Evolutionary conservation across 1,140 invertebrate genomes (phyloP).

Genomic region (Anthonomus grandis): DNA sequence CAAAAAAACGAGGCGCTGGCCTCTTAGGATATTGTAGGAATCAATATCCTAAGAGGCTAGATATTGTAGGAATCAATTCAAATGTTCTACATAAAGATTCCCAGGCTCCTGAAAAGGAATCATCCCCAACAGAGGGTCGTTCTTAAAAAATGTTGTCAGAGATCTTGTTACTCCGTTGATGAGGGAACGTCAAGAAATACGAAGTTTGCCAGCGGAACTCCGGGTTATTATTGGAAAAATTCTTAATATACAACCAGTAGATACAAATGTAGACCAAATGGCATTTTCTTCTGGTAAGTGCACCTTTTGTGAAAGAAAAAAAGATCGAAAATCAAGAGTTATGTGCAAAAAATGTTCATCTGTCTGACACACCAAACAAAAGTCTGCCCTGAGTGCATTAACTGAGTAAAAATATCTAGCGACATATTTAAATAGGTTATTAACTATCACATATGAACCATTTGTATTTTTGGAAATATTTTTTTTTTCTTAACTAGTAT

Average conservation of each 20-base stretch:
- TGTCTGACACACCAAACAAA: not conserved
- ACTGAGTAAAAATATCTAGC: not conserved
- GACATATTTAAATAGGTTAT: not conserved
- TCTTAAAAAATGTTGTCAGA: not conserved
- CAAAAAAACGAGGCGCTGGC: not conserved
- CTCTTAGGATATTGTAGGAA: too few relatives aligned
- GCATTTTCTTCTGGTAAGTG: not conserved
- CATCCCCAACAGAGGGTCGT: not conserved
- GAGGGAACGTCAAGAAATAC: not conserved
- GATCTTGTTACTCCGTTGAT: not conserved
- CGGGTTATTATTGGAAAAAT: not conserved
- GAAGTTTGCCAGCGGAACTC: not conserved
- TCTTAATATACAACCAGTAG: not conserved
- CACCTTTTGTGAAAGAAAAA: too few relatives aligned
- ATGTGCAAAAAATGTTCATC: not conserved
- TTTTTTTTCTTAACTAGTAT: not conserved
- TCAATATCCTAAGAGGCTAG: too few relatives aligned
- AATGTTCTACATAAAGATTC: too few relatives aligned
- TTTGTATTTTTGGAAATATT: not conserved
- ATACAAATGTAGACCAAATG: not conserved
- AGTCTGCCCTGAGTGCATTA: not conserved
- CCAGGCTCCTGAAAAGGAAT: too few relatives aligned
- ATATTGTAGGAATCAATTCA: too few relatives aligned
- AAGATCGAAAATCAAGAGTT: not conserved
- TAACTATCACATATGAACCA: not conserved